A percentile compares a stretch with the other conserved stretches of the same genome.
Conservation (phyloP, 2,797 vertebrate species). For the Neomorphus geoffroyi region DNA sequence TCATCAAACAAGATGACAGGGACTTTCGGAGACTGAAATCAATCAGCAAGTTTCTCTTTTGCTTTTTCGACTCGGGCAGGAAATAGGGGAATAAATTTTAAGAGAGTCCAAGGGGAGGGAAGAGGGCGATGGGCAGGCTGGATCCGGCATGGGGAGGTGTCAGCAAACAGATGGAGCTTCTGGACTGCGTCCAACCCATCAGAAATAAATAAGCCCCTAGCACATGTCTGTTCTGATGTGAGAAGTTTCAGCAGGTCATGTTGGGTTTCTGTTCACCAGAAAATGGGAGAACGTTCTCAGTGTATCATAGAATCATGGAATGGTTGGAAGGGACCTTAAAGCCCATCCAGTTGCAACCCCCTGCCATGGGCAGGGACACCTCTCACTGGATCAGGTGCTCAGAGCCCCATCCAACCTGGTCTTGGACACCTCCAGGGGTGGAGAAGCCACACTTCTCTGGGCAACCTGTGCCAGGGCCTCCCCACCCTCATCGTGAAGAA, state of each 20-base stretch:
- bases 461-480: no score
- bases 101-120: conserved; percentile 17
- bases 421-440: no score
- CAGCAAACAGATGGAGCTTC: conserved; percentile 8
- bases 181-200: background rate
- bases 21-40: conserved; percentile 65
- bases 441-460: no score
- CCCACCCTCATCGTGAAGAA: no score
- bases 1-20: conserved; percentile 76
- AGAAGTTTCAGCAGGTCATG: background rate
- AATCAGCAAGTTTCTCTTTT: conserved; percentile 65
- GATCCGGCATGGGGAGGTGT: background rate
- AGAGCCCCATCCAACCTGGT: no score
- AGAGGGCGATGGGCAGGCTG: background rate
- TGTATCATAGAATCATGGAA: no score
- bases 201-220: background rate
- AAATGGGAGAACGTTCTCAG: background rate
- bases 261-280: background rate
- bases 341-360: no score
- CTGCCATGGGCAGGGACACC: no score
- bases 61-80: conserved; percentile 30
- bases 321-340: no score
- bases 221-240: background rate
- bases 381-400: no score
- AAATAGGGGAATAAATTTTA: conserved; percentile 69